Evolutionary conservation across 2,888 invertebrate species (phyloP).

Genomic region (Cancer borealis): DNA sequence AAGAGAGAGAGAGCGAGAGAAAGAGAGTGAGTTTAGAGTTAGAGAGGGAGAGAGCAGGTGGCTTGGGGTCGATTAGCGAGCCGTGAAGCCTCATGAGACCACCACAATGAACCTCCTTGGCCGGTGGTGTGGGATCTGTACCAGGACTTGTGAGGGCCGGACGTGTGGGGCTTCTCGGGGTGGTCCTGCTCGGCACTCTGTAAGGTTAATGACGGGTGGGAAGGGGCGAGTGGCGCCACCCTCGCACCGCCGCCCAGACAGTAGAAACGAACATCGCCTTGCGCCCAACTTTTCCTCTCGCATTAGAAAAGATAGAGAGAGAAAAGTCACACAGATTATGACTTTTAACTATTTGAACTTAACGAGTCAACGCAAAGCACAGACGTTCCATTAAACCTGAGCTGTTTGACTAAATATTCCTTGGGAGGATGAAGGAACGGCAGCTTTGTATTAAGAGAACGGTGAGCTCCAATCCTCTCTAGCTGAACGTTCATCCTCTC

Average conservation of each 20-base stretch:
- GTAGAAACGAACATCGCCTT: background rate
- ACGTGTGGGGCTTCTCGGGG: background rate
- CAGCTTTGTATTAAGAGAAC: no score
- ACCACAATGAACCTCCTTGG: background rate
- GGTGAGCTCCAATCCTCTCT: background rate
- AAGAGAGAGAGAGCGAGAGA: constrained; percentile 46
- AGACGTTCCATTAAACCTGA: background rate
- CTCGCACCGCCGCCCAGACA: background rate
- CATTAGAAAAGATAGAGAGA: no score
- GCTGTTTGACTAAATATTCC: background rate
- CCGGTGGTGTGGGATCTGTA: background rate
- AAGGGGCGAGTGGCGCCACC: background rate
- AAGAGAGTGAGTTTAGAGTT: constrained; percentile 50
- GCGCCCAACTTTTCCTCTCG: no score
- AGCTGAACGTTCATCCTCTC: no score
- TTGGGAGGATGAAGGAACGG: background rate
- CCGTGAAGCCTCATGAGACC: constrained; percentile 10
- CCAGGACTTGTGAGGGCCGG: background rate
- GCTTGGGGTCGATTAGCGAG: background rate
- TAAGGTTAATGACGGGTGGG: background rate
- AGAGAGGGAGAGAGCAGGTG: constrained; percentile 6
- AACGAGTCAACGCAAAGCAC: background rate
- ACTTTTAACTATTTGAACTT: background rate
- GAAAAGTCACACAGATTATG: background rate
- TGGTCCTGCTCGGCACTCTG: background rate